Evolutionary conservation across 2,888 invertebrate species (phyloP).

Genomic region (Ophion costatus): DNA sequence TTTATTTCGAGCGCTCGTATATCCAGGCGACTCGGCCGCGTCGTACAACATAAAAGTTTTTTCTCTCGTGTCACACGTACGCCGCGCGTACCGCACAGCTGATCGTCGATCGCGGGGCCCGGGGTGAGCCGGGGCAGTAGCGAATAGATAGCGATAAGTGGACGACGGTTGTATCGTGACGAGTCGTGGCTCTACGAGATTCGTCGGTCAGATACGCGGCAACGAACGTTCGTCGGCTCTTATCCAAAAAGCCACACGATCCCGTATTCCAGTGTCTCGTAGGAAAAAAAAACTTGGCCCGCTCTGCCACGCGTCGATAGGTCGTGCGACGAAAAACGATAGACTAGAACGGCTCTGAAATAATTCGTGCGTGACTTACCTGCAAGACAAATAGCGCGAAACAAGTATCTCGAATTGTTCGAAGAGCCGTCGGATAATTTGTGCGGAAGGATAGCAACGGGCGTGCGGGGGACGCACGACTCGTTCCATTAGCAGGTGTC

Average conservation of each 20-base stretch:
- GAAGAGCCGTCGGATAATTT: background rate
- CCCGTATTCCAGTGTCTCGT: background rate
- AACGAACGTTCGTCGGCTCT: background rate
- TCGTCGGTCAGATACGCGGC: slow-evolving; percentile 37
- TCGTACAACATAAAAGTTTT: background rate
- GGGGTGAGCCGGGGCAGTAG: background rate
- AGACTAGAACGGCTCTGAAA: background rate
- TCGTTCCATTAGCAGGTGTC: background rate
- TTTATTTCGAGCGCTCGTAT: background rate
- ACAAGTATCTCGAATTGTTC: background rate
- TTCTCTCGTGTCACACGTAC: slow-evolving; percentile 1
- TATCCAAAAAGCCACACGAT: background rate
- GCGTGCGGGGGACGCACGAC: background rate
- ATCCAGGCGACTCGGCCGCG: background rate
- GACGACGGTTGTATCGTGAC: slow-evolving; percentile 31
- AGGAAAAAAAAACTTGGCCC: background rate
- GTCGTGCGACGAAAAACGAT: background rate
- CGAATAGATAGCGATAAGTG: slow-evolving; percentile 30
- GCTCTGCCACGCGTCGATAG: background rate
- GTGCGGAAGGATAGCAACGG: background rate
- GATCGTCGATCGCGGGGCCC: background rate
- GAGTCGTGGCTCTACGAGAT: slow-evolving; percentile 45
- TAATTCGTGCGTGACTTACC: background rate
- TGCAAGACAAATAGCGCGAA: background rate
- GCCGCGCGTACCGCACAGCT: slow-evolving; percentile 16